Conservation (phyloP, 2,113 vertebrate genomes). For the Asarcornis scutulata region DNA sequence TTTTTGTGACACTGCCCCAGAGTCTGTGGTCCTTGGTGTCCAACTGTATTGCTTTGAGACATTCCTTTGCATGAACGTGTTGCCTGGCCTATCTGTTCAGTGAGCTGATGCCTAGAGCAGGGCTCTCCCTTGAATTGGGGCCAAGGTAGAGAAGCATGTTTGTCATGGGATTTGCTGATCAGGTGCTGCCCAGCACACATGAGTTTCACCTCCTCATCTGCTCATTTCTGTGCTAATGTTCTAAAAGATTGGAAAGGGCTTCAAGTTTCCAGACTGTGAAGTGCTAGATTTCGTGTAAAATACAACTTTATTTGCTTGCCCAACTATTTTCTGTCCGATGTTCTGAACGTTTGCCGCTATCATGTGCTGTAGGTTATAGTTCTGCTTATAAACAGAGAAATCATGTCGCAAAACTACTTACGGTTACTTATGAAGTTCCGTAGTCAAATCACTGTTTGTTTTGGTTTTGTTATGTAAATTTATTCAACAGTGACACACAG, state of each 20-base stretch:
- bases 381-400: background rate
- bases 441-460: background rate
- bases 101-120: background rate
- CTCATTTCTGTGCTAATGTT: background rate
- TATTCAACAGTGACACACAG: background rate
- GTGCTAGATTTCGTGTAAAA: background rate
- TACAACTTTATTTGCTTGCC: background rate
- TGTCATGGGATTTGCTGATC: background rate
- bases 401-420: background rate
- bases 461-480: background rate
- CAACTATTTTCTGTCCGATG: background rate
- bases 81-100: fast-evolving
- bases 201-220: background rate
- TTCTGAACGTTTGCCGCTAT: background rate
- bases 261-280: background rate
- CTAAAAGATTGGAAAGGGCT: background rate
- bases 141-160: background rate
- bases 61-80: background rate
- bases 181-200: background rate
- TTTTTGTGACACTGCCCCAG: background rate
- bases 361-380: background rate
- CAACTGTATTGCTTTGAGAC: background rate
- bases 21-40: background rate
- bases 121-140: background rate
- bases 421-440: background rate